Conservation (phyloP, 2,797 vertebrate genomes). For the Poliocrania exsul region DNA sequence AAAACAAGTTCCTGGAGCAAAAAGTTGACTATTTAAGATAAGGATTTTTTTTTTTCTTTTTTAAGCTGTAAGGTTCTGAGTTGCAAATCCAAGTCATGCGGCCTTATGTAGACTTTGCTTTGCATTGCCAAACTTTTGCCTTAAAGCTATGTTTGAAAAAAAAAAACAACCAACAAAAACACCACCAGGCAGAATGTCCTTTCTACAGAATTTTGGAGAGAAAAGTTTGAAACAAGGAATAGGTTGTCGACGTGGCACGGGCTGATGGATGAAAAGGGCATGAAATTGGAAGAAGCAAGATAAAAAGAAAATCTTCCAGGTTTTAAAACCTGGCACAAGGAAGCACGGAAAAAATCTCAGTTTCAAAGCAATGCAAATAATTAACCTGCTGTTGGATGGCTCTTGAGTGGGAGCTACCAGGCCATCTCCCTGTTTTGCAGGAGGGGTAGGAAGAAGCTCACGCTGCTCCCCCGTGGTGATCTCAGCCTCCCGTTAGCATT, state of each 20-base stretch:
- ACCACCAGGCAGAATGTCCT: constrained; percentile 58
- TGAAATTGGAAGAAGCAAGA: not conserved
- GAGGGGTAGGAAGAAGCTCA: not conserved
- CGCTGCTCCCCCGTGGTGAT: not conserved
- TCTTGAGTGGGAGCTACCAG: not conserved
- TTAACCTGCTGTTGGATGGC: not conserved
- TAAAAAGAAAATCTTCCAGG: not conserved
- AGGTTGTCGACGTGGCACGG: accelerated
- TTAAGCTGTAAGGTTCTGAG: constrained; percentile 65
- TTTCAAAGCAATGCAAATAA: constrained; percentile 44
- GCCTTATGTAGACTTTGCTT: constrained; percentile 95
- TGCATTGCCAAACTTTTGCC: constrained; percentile 90
- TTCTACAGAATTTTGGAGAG: not conserved
- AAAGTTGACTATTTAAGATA: constrained; percentile 14
- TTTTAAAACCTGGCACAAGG: not conserved
- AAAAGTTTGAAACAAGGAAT: not conserved
- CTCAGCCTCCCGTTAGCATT: not conserved
- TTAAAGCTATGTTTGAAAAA: constrained; percentile 85
- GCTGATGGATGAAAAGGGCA: not conserved
- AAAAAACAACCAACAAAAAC: not conserved
- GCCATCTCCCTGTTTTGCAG: not conserved
- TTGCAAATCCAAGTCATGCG: constrained; percentile 85
- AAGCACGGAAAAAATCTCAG: not conserved
- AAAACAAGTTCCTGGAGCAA: not conserved
- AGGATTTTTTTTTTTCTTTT: not conserved